Percentiles rank a stretch among this genome's conserved stretches.
Evolutionary conservation across 2,113 vertebrate species (phyloP).

Genomic region (Microcebus lehilahytsara): DNA sequence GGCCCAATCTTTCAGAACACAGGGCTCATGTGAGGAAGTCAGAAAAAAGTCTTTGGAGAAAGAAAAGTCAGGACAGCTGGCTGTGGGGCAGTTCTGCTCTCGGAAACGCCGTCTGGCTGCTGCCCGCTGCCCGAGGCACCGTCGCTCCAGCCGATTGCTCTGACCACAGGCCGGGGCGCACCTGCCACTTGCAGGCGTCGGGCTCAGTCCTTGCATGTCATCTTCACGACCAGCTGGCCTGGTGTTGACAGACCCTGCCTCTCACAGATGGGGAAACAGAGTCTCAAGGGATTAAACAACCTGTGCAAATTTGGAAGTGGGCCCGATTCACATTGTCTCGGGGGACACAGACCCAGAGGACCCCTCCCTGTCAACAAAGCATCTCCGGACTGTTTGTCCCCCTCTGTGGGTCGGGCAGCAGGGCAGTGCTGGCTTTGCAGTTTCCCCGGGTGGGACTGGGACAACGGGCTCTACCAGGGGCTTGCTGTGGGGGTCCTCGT

Average conservation of each 20-base stretch:
- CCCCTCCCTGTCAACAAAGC: too few species aligned
- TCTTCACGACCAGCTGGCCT: too few species aligned
- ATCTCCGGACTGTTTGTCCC: neutral
- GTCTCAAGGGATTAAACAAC: neutral
- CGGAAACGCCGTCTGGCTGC: neutral
- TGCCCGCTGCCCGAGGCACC: accelerated
- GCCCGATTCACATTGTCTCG: neutral
- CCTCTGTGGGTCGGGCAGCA: neutral
- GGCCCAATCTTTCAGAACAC: neutral
- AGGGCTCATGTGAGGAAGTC: neutral
- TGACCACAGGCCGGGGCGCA: neutral
- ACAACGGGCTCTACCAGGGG: neutral
- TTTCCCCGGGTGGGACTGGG: neutral
- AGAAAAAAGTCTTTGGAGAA: neutral
- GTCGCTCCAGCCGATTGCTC: neutral
- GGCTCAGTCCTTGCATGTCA: neutral
- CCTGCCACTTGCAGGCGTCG: accelerated
- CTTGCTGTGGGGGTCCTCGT: neutral
- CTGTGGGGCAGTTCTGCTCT: neutral
- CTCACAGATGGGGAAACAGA: neutral
- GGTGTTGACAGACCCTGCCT: neutral
- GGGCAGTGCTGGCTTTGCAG: neutral
- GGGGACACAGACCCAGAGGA: neutral
- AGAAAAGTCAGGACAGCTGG: neutral
- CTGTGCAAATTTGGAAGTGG: neutral